Conservation (phyloP, 2,888 invertebrate species). For the Galerucella pusilla region DNA sequence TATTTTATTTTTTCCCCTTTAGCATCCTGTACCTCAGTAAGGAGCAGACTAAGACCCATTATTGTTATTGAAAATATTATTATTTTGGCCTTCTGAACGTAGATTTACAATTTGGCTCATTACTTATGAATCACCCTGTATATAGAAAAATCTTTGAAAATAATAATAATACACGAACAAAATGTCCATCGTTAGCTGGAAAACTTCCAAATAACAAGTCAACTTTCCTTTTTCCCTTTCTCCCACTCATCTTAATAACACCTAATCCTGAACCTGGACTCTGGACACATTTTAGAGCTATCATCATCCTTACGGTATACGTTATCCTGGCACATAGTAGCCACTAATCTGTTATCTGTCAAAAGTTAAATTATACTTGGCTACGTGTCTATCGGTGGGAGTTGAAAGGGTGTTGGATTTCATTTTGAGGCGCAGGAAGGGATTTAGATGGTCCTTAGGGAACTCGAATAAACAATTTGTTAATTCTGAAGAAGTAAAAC, state of each 20-base stretch:
- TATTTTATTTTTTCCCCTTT: no score
- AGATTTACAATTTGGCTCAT: no score
- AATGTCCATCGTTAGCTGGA: neutral
- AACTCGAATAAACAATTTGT: neutral
- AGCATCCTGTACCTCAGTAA: no score
- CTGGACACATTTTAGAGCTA: constrained; percentile 13
- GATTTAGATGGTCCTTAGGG: neutral
- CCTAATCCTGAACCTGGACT: constrained; percentile 9
- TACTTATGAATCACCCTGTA: no score
- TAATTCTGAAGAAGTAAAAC: neutral
- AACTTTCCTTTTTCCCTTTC: neutral
- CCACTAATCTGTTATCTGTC: constrained; percentile 37
- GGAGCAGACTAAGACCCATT: no score
- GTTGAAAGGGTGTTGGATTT: constrained; percentile 49
- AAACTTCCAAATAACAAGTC: constrained; percentile 2
- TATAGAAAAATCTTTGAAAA: no score
- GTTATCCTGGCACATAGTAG: constrained; percentile 14
- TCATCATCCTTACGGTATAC: constrained; percentile 18
- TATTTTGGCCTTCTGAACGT: no score
- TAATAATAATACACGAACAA: neutral
- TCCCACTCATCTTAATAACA: constrained; percentile 6
- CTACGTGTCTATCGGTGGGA: constrained; percentile 21
- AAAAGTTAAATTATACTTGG: constrained; percentile 38
- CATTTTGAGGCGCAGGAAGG: neutral
- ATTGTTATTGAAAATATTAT: no score